A percentile compares a stretch with the other conserved stretches of the same genome.
These are phyloP conservation scores for Erynnis tages DNA, from an alignment of 2,888 invertebrate genomes.

Conservation along the genomic window DNA sequence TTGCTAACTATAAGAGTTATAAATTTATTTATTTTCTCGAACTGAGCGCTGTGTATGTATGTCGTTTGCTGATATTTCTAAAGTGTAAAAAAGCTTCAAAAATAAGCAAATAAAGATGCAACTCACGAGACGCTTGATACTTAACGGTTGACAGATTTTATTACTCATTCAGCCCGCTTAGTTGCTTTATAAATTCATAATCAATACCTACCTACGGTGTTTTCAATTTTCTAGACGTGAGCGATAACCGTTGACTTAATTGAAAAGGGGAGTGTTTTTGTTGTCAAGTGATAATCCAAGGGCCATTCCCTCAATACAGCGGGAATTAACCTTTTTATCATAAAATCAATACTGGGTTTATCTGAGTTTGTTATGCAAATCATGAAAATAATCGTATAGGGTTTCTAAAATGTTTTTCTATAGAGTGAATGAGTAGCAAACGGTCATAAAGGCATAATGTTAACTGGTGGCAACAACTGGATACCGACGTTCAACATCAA, in stretches of 20 bases:
- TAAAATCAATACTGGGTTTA: no score
- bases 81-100: background rate
- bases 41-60: no score
- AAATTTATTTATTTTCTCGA: no score
- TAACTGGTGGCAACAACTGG: no score
- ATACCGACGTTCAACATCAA: no score
- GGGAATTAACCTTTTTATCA: slow-evolving; percentile 1
- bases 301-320: background rate
- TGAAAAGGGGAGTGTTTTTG: slow-evolving; percentile 16
- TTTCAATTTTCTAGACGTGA: slow-evolving; percentile 7
- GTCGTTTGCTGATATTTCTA: no score
- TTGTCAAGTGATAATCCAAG: slow-evolving; percentile 7
- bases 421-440: no score
- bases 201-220: background rate
- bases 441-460: no score
- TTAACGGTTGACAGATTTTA: slow-evolving; percentile 1
- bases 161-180: background rate
- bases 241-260: slow-evolving; percentile 13
- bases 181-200: slow-evolving; percentile 9
- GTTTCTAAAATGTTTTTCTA: no score
- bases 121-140: background rate
- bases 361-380: no score
- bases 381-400: no score
- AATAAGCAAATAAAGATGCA: background rate
- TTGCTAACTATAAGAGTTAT: no score